Base-by-base conservation (phyloP, 2,888 invertebrate species). In the Xestia xanthographa region DNA sequence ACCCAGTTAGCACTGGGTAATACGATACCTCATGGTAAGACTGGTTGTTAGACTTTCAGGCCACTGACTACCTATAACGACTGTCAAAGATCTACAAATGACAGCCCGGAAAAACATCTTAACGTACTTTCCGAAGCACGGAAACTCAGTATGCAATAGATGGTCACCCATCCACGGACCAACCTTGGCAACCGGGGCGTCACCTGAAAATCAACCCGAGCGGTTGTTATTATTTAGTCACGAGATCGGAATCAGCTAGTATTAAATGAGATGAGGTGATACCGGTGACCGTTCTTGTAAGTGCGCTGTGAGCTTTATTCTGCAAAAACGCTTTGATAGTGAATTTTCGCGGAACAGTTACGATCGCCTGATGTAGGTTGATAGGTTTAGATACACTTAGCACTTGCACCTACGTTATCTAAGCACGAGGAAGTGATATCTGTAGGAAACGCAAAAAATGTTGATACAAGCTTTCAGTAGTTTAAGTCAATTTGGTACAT, bases 381-480 rank as follows among this genome's bases (percentile, higher is more conserved):
- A 74, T 29, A n/a, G 41, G 48, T 60, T 56, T 5, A 43, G 72
- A 71, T 71, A 72, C 56, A 43, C 53, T 56, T 43, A n/a, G 72
- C 72, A 70, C 56, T 73, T 72, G 14, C 73, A 58, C 73, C 74
- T 58, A 41, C 14, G 9, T 72, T 73, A 73, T 72, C 72, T 43
- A 0, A 38, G 5, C 50, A 41, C 72, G 50, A 72, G 72, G 22
- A 72, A 29, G 50, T 17, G 41, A 53, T 70, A 56, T 56, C 14
- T 56, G n/a, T n/a, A n/a, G n/a, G n/a, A n/a, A n/a, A n/a, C n/a
- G 14, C 26, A 56, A 56, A 26, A 26, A 56, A 53, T n/a, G n/a
- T 53, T 12, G 53, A 53, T 12, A 12, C 1, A 11, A 5, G 6
- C 2, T 26, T 56, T 56, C 56, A 56, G 26, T 56, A n/a, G 11